These are phyloP conservation scores for Cossypha caffra DNA, from an alignment of 2,797 vertebrate species.

Conservation along the genomic window DNA sequence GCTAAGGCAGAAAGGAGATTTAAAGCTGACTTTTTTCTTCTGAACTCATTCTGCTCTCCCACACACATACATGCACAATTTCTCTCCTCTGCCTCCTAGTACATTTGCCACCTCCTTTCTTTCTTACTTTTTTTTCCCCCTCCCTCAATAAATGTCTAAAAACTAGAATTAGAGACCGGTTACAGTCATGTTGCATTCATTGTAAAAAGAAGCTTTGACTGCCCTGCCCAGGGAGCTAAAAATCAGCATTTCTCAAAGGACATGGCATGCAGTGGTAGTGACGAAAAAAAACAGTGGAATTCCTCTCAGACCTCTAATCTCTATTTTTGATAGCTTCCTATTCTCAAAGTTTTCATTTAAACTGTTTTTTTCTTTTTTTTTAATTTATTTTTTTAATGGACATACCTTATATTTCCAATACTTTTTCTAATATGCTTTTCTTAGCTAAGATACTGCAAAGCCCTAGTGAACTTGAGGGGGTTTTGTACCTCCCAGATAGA, in stretches of 20 bases:
- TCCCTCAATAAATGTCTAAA: background rate
- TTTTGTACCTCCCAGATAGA: background rate
- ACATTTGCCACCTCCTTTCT: background rate
- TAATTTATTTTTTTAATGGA: too few species aligned
- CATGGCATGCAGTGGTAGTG: background rate
- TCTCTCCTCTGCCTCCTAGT: conserved; percentile 6
- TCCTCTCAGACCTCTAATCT: background rate
- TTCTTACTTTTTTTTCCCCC: background rate
- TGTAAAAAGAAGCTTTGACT: background rate
- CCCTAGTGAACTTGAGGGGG: background rate
- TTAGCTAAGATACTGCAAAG: background rate
- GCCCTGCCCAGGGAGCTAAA: background rate
- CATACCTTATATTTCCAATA: background rate
- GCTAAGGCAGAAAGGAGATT: background rate
- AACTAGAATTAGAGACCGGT: background rate
- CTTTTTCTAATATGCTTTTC: background rate
- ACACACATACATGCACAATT: background rate
- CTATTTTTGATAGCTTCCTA: background rate
- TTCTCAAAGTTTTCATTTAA: background rate
- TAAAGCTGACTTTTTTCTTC: conserved; percentile 13
- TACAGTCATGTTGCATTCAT: background rate
- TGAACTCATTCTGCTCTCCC: background rate
- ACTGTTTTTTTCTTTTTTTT: too few species aligned
- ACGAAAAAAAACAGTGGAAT: background rate
- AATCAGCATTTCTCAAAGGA: background rate